These are phyloP conservation scores for Poecile atricapillus DNA, from an alignment of 2,113 vertebrate species.

Conservation along the genomic window DNA sequence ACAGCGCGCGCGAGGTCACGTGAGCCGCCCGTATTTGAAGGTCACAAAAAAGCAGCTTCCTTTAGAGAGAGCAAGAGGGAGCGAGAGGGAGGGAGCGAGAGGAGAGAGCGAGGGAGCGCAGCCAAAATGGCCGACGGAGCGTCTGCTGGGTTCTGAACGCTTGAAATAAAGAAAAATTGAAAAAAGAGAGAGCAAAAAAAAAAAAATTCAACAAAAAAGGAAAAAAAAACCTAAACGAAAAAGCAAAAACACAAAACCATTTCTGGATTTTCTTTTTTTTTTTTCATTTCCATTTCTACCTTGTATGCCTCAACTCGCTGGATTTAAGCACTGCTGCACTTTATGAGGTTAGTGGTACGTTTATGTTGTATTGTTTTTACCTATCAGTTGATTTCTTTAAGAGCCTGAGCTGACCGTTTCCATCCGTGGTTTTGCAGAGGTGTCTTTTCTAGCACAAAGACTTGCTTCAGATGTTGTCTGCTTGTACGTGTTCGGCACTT, in stretches of 20 bases:
- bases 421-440: conserved; percentile 43
- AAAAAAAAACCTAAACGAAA: not conserved
- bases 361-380: conserved; percentile 38
- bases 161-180: conserved; percentile 69
- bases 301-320: conserved; percentile 94
- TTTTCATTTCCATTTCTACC: conserved; percentile 85
- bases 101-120: conserved; percentile 75
- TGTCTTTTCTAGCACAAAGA: conserved; percentile 35
- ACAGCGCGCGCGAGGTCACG: conserved; percentile 67
- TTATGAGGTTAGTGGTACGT: conserved; percentile 89
- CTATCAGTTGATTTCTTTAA: conserved; percentile 32
- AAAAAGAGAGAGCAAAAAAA: not conserved
- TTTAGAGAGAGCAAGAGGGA: conserved; percentile 82
- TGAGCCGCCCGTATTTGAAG: conserved; percentile 81
- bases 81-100: conserved; percentile 67
- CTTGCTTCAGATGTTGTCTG: conserved; percentile 22
- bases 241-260: conserved; percentile 68
- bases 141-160: conserved; percentile 86
- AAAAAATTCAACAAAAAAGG: not conserved
- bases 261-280: conserved; percentile 74
- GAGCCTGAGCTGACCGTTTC: conserved; percentile 12
- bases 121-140: conserved; percentile 97
- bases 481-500: conserved; percentile 30
- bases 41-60: conserved; percentile 83
- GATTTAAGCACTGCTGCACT: conserved; percentile 99